phyloP scores from a whole-genome alignment of 2,797 vertebrate species.

The Bucorvus abyssinicus region DNA sequence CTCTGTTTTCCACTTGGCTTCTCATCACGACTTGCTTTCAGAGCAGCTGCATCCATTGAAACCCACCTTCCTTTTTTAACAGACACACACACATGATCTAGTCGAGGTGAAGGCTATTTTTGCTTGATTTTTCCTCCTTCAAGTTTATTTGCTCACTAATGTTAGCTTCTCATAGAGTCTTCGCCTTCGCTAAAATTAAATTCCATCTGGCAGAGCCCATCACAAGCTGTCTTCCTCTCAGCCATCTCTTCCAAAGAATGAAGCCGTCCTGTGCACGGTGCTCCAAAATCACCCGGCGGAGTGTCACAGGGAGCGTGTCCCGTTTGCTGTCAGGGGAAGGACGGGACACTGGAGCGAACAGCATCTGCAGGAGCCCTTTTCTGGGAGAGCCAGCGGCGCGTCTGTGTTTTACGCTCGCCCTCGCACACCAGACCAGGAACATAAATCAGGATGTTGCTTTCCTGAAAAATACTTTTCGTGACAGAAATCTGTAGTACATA shows the following conservation, averaged over 20 bases:
- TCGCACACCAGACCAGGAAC: rapidly evolving
- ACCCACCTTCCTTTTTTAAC: too few species aligned
- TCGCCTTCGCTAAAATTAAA: neutral
- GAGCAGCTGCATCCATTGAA: neutral
- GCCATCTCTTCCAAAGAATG: neutral
- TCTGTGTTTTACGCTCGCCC: neutral
- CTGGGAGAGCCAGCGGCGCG: rapidly evolving
- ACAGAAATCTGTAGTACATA: neutral
- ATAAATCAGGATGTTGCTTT: neutral
- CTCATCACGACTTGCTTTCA: neutral
- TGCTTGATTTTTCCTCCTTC: neutral
- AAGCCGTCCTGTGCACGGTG: rapidly evolving
- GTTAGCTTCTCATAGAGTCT: neutral
- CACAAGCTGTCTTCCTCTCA: neutral
- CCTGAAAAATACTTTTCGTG: neutral
- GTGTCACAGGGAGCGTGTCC: neutral
- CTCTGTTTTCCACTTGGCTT: neutral
- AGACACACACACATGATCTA: rapidly evolving
- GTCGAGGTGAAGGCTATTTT: neutral
- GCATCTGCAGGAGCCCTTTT: neutral
- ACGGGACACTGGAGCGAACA: neutral
- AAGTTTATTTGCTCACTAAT: neutral
- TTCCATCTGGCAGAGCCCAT: neutral
- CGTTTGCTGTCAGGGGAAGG: neutral
- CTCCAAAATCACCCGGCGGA: neutral